A percentile compares a stretch with the other conserved stretches of the same genome.
Conservation (phyloP, 2,113 vertebrate genomes). For the Xenotilapia flavipinnis region DNA sequence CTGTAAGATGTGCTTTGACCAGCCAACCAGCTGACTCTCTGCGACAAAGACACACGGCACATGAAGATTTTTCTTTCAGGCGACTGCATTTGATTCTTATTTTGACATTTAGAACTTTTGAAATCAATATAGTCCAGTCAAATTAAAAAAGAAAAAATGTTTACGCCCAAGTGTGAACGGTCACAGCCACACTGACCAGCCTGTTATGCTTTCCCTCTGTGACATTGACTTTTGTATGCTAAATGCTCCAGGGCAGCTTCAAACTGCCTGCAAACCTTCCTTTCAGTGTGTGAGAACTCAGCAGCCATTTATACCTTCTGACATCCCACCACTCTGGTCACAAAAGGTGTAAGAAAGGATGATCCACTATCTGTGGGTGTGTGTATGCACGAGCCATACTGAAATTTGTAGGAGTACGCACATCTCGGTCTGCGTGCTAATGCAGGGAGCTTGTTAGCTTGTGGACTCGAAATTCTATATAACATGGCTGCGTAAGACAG, state of each 20-base stretch:
- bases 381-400: background rate
- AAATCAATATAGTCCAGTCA: background rate
- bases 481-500: background rate
- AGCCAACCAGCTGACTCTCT: constrained; percentile 20
- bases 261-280: background rate
- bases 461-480: background rate
- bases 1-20: constrained; percentile 1
- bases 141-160: background rate
- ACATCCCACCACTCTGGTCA: background rate
- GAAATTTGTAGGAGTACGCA: background rate
- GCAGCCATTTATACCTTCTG: constrained; percentile 20
- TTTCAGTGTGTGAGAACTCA: background rate
- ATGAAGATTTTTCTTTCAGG: background rate
- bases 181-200: background rate
- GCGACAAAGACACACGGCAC: constrained; percentile 6
- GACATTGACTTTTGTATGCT: background rate
- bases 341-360: background rate
- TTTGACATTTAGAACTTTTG: background rate
- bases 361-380: background rate
- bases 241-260: background rate
- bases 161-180: background rate
- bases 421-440: background rate
- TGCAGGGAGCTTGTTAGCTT: background rate
- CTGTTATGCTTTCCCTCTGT: background rate
- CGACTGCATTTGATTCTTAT: background rate